Conservation (phyloP, 2,113 vertebrate genomes). For the Desmodus rotundus region DNA sequence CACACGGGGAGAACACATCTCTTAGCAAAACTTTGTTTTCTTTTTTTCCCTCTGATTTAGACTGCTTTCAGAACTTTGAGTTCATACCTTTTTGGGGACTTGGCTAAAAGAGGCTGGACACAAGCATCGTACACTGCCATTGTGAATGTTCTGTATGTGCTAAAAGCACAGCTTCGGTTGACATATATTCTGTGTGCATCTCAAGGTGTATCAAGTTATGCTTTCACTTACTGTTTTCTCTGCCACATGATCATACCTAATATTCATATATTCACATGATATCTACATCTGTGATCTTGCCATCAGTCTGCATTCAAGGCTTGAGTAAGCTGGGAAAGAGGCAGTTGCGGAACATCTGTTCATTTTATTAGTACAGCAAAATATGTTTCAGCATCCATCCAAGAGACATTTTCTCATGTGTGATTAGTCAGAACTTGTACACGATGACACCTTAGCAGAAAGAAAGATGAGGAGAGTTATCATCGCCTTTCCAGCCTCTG, state of each 20-base stretch:
- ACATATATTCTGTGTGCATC: not conserved
- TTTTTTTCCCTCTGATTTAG: not conserved
- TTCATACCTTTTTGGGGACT: conserved; percentile 23
- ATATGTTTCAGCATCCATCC: not conserved
- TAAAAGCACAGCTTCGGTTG: not conserved
- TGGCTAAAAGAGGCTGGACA: not conserved
- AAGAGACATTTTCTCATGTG: not conserved
- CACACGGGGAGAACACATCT: conserved; percentile 34
- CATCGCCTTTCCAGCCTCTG: not conserved
- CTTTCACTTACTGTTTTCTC: not conserved
- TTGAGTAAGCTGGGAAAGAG: not conserved
- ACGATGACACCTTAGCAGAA: not conserved
- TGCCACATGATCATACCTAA: not conserved
- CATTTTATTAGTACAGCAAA: not conserved
- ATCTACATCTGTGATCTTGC: not conserved
- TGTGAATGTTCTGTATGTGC: not conserved
- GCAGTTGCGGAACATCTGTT: not conserved
- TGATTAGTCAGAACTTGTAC: not conserved
- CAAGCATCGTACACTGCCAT: not conserved
- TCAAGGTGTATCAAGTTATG: not conserved
- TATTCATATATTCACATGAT: not conserved
- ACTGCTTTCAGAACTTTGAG: conserved; percentile 24
- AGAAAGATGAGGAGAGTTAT: not conserved
- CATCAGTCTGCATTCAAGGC: not conserved
- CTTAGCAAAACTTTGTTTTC: conserved; percentile 38